Conservation (phyloP, 2,113 vertebrate species). For the Brachypteracias leptosomus region DNA sequence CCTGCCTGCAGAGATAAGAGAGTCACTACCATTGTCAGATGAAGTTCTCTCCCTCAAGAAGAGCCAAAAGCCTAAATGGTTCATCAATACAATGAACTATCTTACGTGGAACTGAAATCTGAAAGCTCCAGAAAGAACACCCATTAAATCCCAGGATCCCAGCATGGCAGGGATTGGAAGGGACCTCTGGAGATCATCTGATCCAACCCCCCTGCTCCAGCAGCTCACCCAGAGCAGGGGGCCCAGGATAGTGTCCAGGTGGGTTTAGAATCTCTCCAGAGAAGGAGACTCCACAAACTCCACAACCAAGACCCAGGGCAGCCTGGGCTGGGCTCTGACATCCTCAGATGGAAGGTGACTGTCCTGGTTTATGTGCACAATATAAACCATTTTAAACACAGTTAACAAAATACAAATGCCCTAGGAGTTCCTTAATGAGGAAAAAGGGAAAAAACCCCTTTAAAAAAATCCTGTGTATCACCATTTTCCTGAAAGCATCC, state of each 20-base stretch:
- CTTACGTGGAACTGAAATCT: neutral
- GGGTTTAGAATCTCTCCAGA: too few relatives aligned
- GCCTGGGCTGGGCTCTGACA: too few relatives aligned
- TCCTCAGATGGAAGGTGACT: too few relatives aligned
- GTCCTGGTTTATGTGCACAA: neutral
- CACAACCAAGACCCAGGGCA: too few relatives aligned
- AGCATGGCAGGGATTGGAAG: too few relatives aligned
- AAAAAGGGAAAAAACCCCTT: neutral
- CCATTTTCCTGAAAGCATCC: neutral
- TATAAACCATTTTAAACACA: neutral
- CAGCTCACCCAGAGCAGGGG: too few relatives aligned
- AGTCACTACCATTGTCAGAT: neutral
- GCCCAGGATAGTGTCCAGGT: too few relatives aligned
- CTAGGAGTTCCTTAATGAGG: neutral
- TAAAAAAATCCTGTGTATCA: neutral
- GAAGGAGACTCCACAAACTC: too few relatives aligned
- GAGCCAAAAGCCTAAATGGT: neutral
- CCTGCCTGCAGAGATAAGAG: neutral
- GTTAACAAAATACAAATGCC: neutral
- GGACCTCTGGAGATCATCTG: too few relatives aligned
- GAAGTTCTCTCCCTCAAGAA: neutral
- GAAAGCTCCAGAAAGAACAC: neutral
- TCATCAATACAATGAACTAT: neutral
- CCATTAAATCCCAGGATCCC: too few relatives aligned
- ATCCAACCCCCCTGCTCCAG: too few relatives aligned